These are phyloP conservation scores for Antechinus stuartii DNA, from an alignment of 2,113 vertebrate species.

Conservation along the genomic window DNA sequence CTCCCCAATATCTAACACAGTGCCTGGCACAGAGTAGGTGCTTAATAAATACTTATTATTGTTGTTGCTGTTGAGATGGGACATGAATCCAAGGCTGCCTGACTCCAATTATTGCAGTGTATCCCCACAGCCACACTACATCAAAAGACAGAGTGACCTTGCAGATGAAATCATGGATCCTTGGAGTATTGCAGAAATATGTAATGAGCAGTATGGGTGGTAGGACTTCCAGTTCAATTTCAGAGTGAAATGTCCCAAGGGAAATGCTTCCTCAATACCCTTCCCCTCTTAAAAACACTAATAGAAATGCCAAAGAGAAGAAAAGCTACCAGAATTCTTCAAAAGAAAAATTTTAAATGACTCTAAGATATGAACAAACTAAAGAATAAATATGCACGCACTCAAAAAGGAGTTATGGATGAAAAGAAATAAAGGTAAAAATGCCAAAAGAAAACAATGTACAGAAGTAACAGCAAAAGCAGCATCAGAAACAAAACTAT, in stretches of 20 bases:
- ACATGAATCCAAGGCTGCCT: neutral
- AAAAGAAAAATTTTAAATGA: neutral
- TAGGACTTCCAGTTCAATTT: neutral
- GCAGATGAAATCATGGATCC: conserved; percentile 3
- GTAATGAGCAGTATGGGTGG: neutral
- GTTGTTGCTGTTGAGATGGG: neutral
- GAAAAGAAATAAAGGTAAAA: neutral
- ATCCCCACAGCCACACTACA: neutral
- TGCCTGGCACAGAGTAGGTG: neutral
- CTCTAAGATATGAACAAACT: neutral
- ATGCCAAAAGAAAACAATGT: neutral
- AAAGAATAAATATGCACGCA: neutral
- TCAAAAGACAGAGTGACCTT: neutral
- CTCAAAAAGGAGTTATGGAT: neutral
- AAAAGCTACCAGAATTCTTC: neutral
- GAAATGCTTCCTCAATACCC: neutral
- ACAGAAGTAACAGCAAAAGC: neutral
- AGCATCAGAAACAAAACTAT: neutral
- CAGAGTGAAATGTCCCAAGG: neutral
- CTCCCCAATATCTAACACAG: neutral
- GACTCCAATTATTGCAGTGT: neutral
- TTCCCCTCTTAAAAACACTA: neutral
- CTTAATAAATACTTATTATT: neutral
- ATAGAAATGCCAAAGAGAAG: neutral
- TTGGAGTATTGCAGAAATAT: neutral